A percentile compares a stretch with the other conserved stretches of the same genome.
phyloP scores from a whole-genome alignment of 2,113 vertebrate species.

The Scatophagus argus region DNA sequence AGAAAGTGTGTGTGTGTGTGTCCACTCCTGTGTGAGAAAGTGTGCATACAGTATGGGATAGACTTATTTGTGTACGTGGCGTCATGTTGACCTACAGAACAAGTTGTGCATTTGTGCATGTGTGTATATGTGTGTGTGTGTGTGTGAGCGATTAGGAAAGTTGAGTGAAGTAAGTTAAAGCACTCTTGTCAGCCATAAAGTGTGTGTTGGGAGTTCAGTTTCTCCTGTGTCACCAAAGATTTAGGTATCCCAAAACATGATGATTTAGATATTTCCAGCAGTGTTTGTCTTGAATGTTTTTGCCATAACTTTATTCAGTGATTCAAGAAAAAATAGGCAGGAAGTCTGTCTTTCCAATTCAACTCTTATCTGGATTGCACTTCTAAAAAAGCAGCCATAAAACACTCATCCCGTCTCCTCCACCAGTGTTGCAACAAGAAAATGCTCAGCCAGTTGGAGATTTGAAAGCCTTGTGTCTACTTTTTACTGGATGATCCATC shows the following conservation, averaged over 20 bases:
- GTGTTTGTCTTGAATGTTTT: neutral
- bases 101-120: conserved; percentile 3
- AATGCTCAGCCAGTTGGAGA: too few species aligned
- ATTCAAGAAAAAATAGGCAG: neutral
- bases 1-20: conserved; percentile 20
- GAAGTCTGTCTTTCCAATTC: neutral
- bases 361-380: neutral
- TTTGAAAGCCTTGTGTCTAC: too few species aligned
- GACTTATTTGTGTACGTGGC: conserved; percentile 32
- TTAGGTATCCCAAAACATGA: conserved; percentile 3
- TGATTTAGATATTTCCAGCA: conserved; percentile 3
- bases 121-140: conserved; percentile 18
- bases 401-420: too few species aligned
- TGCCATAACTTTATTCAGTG: neutral
- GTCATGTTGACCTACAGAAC: neutral
- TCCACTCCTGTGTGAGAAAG: conserved; percentile 3
- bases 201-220: conserved; percentile 19
- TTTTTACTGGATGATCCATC: too few species aligned
- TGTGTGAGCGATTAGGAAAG: conserved; percentile 34
- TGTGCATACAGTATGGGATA: conserved; percentile 17
- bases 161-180: conserved; percentile 42
- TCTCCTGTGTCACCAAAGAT: conserved; percentile 5
- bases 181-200: conserved; percentile 29
- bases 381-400: conserved; percentile 3
- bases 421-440: neutral